Evolutionary conservation across 1,140 invertebrate species (phyloP).

Genomic region (Tigriopus japonicus): DNA sequence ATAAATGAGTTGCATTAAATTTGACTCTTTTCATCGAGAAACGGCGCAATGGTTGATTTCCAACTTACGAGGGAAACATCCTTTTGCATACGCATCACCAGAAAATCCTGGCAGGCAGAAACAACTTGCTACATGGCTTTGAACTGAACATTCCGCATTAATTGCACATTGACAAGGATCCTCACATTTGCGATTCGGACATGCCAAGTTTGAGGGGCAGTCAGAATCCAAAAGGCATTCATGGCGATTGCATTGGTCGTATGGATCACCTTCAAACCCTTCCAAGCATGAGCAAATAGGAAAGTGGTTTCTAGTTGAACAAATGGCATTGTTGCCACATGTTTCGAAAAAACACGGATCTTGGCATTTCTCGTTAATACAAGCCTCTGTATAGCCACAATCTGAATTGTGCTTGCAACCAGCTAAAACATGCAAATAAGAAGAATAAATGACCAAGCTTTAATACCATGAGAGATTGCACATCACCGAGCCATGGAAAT

Average conservation of each 20-base stretch:
- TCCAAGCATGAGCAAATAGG: slow-evolving; percentile 50
- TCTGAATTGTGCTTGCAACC: background rate
- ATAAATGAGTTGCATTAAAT: too few relatives aligned
- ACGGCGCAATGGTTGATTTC: too few relatives aligned
- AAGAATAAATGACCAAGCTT: background rate
- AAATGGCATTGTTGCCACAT: slow-evolving; percentile 61
- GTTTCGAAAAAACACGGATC: slow-evolving; percentile 22
- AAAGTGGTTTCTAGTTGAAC: slow-evolving; percentile 43
- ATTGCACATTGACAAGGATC: slow-evolving; percentile 38
- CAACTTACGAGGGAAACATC: background rate
- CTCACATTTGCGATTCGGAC: slow-evolving; percentile 22
- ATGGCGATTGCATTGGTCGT: slow-evolving; percentile 22
- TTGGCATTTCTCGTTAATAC: slow-evolving; percentile 36
- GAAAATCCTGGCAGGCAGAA: slow-evolving; percentile 53
- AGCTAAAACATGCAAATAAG: background rate
- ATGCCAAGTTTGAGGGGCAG: slow-evolving; percentile 24
- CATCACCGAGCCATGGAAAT: background rate
- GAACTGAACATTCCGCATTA: slow-evolving; percentile 43
- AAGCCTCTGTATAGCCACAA: slow-evolving; percentile 17
- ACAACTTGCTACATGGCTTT: slow-evolving; percentile 17
- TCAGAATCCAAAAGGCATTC: slow-evolving; percentile 29
- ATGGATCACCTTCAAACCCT: slow-evolving; percentile 57
- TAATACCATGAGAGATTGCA: too few relatives aligned
- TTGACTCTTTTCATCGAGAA: too few relatives aligned
- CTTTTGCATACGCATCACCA: slow-evolving; percentile 44